phyloP scores from a whole-genome alignment of 1,140 invertebrate genomes.

The Xylocopa sonorina region DNA sequence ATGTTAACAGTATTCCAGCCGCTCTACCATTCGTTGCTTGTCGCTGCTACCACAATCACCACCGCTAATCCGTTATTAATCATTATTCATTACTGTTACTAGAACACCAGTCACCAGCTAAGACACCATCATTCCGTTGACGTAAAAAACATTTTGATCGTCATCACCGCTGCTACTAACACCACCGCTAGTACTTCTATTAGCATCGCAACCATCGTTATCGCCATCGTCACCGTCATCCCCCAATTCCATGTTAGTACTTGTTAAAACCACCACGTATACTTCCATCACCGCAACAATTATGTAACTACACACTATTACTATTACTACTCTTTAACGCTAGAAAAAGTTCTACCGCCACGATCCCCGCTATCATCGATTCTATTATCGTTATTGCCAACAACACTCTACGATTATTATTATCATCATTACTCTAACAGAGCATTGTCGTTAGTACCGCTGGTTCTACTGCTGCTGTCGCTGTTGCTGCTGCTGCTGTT shows the following conservation, averaged over 20 bases:
- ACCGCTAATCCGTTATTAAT: neutral
- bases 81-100: neutral
- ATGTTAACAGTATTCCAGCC: too few relatives aligned
- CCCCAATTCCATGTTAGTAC: conserved; percentile 53
- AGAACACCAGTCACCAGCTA: neutral
- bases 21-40: too few relatives aligned
- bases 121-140: too few relatives aligned
- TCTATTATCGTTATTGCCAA: conserved; percentile 35
- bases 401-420: conserved; percentile 47
- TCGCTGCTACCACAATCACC: neutral
- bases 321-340: neutral
- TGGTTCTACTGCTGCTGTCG: conserved; percentile 44
- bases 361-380: conserved; percentile 37
- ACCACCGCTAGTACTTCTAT: conserved; percentile 58
- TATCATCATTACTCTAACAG: conserved; percentile 46
- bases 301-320: neutral
- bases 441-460: conserved; percentile 31
- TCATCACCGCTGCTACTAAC: conserved; percentile 56
- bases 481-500: conserved; percentile 43
- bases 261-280: neutral
- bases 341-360: neutral
- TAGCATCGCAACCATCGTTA: conserved; percentile 53
- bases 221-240: conserved; percentile 61
- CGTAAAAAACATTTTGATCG: conserved; percentile 35
- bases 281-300: neutral